Conservation (phyloP, 2,797 vertebrate genomes). For the Meriones psammophilus region DNA sequence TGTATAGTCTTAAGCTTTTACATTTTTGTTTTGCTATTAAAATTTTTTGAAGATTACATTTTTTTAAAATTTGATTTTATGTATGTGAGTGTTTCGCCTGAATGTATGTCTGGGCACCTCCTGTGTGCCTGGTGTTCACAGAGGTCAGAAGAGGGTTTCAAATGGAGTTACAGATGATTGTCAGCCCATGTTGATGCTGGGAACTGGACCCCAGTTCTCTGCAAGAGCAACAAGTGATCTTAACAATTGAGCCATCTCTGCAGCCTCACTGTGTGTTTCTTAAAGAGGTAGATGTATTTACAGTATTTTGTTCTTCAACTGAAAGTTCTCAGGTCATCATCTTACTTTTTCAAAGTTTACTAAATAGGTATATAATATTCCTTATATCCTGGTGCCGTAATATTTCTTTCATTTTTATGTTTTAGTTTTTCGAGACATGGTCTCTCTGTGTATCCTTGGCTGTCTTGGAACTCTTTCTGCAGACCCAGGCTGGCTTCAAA, state of each 20-base stretch:
- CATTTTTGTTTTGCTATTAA: background rate
- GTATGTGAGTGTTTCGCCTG: background rate
- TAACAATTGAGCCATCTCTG: background rate
- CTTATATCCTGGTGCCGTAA: conserved; percentile 39
- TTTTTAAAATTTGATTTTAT: background rate
- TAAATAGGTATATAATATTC: background rate
- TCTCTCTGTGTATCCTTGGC: no score
- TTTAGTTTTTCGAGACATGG: no score
- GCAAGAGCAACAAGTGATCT: background rate
- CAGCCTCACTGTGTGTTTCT: background rate
- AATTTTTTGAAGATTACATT: background rate
- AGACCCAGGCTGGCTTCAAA: no score
- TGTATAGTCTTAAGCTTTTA: background rate
- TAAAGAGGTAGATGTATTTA: background rate
- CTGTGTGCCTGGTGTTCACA: background rate
- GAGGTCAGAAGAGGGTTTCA: background rate
- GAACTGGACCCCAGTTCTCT: background rate
- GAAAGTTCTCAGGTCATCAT: conserved; percentile 20
- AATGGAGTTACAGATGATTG: background rate
- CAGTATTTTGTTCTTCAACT: conserved; percentile 4
- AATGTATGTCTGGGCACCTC: background rate
- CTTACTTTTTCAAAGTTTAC: conserved; percentile 39
- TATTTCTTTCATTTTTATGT: background rate
- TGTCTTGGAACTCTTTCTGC: no score
- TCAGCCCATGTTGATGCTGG: background rate